phyloP scores from a whole-genome alignment of 2,888 invertebrate species.

The Leucophenga montana region DNA sequence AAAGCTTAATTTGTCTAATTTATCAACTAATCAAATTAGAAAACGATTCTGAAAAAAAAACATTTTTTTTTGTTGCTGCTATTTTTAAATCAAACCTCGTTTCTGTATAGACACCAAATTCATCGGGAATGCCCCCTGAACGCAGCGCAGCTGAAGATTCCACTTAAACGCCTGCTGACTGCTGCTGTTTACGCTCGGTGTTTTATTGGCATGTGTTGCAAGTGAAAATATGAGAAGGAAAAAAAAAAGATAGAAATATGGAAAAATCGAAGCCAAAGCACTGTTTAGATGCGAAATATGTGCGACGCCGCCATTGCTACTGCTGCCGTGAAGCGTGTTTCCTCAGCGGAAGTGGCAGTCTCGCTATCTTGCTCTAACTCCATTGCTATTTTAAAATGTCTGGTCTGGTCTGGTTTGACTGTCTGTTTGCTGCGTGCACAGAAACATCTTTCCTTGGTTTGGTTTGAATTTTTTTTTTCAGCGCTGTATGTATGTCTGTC shows the following conservation, averaged over 20 bases:
- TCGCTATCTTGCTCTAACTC: too few species aligned
- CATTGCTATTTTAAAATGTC: not conserved
- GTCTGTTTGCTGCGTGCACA: not conserved
- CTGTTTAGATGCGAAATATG: slow-evolving; percentile 21
- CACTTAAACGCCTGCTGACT: slow-evolving; percentile 26
- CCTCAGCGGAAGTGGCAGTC: not conserved
- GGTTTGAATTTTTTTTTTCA: too few species aligned
- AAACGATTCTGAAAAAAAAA: too few species aligned
- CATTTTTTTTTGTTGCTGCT: too few species aligned
- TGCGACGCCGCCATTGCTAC: not conserved
- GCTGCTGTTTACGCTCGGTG: not conserved
- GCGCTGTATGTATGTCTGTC: too few species aligned
- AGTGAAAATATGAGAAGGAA: not conserved
- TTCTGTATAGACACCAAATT: too few species aligned
- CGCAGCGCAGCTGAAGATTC: slow-evolving; percentile 12
- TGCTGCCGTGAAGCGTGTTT: not conserved
- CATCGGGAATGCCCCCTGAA: not conserved
- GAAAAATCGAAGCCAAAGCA: slow-evolving; percentile 9
- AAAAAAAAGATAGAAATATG: not conserved
- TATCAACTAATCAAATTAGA: too few species aligned
- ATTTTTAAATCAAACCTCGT: too few species aligned
- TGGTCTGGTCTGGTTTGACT: not conserved
- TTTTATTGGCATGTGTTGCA: slow-evolving; percentile 11
- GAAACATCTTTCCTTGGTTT: too few species aligned
- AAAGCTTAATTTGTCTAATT: too few species aligned